Conservation (phyloP, 2,797 vertebrate genomes). For the Gobionotothen gibberifrons region DNA sequence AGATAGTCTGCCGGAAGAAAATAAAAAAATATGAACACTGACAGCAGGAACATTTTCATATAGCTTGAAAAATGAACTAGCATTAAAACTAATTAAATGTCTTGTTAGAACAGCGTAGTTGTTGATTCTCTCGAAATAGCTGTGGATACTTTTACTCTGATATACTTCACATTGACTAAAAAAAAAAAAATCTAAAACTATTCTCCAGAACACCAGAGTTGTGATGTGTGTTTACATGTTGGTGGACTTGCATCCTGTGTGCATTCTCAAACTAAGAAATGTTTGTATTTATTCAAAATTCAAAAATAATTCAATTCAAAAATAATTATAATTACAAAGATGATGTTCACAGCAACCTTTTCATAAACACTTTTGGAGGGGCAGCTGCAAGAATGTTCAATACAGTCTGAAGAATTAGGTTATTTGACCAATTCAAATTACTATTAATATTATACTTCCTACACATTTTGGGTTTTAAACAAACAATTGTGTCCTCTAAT, state of each 20-base stretch:
- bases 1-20: slow-evolving; percentile 85
- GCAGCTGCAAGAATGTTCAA: neutral
- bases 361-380: neutral
- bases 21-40: neutral
- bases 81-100: neutral
- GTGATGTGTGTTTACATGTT: neutral
- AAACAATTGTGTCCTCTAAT: neutral
- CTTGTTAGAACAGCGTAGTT: neutral
- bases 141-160: too few relatives aligned
- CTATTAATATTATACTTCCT: neutral
- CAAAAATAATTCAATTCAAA: too few relatives aligned
- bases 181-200: neutral
- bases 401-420: neutral
- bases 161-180: neutral
- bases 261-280: neutral
- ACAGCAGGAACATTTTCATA: slow-evolving; percentile 1
- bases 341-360: neutral
- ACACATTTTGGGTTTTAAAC: neutral
- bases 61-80: neutral
- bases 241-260: neutral
- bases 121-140: neutral
- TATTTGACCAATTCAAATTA: neutral
- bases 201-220: neutral
- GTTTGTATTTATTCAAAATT: neutral
- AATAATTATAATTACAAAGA: too few relatives aligned